Conservation (phyloP, 1,140 invertebrate genomes). For the Asbolus verrucosus region DNA sequence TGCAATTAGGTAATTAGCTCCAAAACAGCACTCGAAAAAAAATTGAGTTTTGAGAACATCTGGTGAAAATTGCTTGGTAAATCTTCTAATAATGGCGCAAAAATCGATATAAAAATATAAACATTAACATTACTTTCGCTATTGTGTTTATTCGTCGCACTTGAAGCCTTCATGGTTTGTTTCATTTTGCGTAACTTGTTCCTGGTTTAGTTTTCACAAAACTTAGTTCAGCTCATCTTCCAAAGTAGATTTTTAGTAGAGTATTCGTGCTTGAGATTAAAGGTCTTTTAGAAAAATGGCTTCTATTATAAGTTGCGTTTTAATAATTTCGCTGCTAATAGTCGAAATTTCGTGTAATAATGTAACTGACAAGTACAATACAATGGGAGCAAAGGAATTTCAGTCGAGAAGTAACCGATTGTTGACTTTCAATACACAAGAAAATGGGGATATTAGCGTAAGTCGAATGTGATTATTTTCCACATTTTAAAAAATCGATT, state of each 20-base stretch:
- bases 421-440: constrained; percentile 57
- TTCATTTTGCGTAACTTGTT: constrained; percentile 29
- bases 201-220: constrained; percentile 13
- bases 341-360: constrained; percentile 42
- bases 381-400: constrained; percentile 41
- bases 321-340: constrained; percentile 4
- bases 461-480: constrained; percentile 38
- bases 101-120: constrained; percentile 15
- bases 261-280: constrained; percentile 1
- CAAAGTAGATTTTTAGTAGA: constrained; percentile 13
- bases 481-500: constrained; percentile 3
- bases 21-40: too few species aligned
- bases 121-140: constrained; percentile 9
- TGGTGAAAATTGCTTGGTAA: background rate
- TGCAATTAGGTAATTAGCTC: too few species aligned
- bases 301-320: background rate
- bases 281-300: constrained; percentile 4
- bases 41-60: background rate
- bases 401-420: constrained; percentile 51
- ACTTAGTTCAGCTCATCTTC: background rate
- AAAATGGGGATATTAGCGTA: constrained; percentile 56
- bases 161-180: constrained; percentile 12
- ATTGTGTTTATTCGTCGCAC: constrained; percentile 9
- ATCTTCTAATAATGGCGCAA: constrained; percentile 5
- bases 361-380: constrained; percentile 39